phyloP scores from a whole-genome alignment of 2,113 vertebrate genomes.

The Melanostigma gelatinosum region DNA sequence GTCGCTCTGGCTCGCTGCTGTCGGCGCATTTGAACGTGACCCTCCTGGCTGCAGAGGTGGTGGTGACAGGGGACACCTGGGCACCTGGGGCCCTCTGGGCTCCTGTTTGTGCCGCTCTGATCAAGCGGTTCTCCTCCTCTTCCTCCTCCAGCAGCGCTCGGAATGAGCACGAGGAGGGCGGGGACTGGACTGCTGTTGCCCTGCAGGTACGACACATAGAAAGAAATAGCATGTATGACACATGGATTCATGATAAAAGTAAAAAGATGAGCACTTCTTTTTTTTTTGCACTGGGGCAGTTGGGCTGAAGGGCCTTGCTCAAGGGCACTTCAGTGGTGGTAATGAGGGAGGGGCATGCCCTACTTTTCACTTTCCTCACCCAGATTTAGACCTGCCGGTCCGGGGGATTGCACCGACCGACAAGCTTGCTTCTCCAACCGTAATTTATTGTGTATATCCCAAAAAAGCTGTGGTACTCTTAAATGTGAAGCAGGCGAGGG shows the following conservation, averaged over 20 bases:
- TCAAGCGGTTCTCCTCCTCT: conserved; percentile 86
- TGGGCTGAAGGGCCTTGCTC: neutral
- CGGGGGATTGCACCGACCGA: too few relatives aligned
- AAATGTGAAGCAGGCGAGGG: neutral
- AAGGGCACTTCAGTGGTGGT: neutral
- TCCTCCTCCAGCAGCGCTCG: conserved; percentile 89
- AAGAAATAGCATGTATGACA: neutral
- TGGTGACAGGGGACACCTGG: conserved; percentile 58
- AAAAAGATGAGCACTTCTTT: neutral
- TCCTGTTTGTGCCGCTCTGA: conserved; percentile 67
- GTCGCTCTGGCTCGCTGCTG: conserved; percentile 79
- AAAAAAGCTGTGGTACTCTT: neutral
- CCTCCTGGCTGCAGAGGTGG: conserved; percentile 78
- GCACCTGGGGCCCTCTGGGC: conserved; percentile 68
- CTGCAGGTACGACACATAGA: conserved; percentile 67
- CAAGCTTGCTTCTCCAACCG: too few relatives aligned
- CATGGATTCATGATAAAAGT: neutral
- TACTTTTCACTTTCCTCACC: neutral
- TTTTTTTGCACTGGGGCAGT: neutral
- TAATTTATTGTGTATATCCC: too few relatives aligned
- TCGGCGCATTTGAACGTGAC: conserved; percentile 85
- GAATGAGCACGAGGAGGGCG: conserved; percentile 87
- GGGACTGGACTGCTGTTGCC: conserved; percentile 84
- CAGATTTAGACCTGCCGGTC: too few relatives aligned
- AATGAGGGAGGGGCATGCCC: neutral